Base-by-base conservation (phyloP, 2,797 vertebrate species). In the Clarias laeviceps region DNA sequence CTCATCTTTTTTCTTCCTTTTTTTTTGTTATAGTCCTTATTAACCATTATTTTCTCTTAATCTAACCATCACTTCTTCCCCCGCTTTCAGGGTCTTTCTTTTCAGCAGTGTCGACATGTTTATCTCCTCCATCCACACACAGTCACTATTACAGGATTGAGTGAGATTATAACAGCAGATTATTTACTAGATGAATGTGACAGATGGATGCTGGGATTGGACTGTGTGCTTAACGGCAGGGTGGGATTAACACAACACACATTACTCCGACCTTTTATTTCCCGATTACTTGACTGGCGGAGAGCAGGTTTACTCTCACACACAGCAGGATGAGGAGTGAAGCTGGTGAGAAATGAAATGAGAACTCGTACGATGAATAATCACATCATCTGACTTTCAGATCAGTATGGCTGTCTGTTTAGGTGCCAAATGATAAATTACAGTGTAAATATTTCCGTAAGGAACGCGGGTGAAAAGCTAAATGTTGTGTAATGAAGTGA, bases 141-240 rank as follows among this genome's bases (percentile, higher is more conserved):
- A 93, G 92, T 92, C 92, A 91, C 65, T 22, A 90, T 93, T 92
- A 93, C 92, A 88, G 89, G 93, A 94, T 94, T 94, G 87, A 87
- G 84, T 84, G 84, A 88, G 89, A 89, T 95, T n/a, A 79, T 94
- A 93, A 90, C 78, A 91, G 85, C 90, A 93, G 94, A 94, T 95
- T 95, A 95, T 89, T 91, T 92, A 93, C 90, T 91, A 86, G 90
- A 88, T 88, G 83, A 90, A 93, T 87, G 89, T 86, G 90, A 89
- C 94, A 95, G 95, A 94, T 94, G 94, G 93, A 86, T 80, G 85
- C 72, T 84, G 86, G 88, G 89, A 87, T 50, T 83, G 91, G 90
- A 92, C 88, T 89, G 86, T 59, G 20, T 86, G 68, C 81, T 84
- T 80, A 91, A 34, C 18, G 88, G 88, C 88, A 91, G 88, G 70